Evolutionary conservation across 2,888 invertebrate genomes (phyloP).

Genomic region (Campaea margaritaria): DNA sequence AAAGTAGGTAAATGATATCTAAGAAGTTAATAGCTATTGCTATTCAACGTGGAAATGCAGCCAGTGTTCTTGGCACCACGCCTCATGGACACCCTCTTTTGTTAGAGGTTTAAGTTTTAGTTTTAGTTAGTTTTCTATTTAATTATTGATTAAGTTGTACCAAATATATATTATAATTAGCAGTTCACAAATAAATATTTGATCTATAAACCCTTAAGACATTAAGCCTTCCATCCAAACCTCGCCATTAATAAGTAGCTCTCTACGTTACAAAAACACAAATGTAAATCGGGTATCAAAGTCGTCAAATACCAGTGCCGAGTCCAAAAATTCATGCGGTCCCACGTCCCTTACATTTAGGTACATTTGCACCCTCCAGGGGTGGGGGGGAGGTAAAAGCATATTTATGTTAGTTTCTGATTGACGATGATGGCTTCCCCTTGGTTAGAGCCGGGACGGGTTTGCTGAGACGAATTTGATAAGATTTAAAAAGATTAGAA

Average conservation of each 20-base stretch:
- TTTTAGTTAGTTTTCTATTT: too few species aligned
- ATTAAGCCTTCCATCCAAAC: background rate
- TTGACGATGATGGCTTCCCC: slow-evolving; percentile 67
- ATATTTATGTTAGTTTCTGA: slow-evolving; percentile 83
- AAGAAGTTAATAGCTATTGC: too few species aligned
- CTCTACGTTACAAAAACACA: slow-evolving; percentile 19
- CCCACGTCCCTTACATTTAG: slow-evolving; percentile 21
- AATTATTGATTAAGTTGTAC: too few species aligned
- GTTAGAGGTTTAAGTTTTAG: too few species aligned
- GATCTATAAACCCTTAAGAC: too few species aligned
- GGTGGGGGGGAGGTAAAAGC: slow-evolving; percentile 65
- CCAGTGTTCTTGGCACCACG: too few species aligned
- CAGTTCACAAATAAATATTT: too few species aligned
- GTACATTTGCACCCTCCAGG: slow-evolving; percentile 37
- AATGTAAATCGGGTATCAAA: slow-evolving; percentile 22
- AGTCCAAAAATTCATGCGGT: slow-evolving; percentile 27
- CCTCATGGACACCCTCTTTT: too few species aligned
- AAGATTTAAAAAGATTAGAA: background rate
- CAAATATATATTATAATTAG: too few species aligned
- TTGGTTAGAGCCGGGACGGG: slow-evolving; percentile 45
- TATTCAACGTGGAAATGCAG: too few species aligned
- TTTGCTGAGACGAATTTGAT: slow-evolving; percentile 19
- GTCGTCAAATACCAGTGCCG: slow-evolving; percentile 1
- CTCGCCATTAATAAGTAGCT: background rate
- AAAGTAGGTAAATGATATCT: too few species aligned